Base-by-base conservation (phyloP, 92 coral and sea anemone species). In the Nematostella vectensis region DNA sequence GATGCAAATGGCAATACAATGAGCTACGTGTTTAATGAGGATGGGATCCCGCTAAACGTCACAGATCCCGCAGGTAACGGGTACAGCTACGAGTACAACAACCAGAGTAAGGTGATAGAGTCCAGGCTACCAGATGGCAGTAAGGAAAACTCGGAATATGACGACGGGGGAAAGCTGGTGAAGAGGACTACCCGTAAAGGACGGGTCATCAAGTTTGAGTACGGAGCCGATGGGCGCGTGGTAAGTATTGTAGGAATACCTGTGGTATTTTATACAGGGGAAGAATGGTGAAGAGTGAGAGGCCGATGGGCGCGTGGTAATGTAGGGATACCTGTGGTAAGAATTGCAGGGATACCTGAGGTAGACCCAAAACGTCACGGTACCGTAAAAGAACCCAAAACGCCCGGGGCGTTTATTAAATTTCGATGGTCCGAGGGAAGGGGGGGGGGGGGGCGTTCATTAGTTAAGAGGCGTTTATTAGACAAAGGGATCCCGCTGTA, bases 81-180 rank as follows among this genome's bases (percentile, higher is more conserved):
- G 27, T 83, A 78, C 45, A 68, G 68, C 39, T 61, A 67, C 12
- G 51, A 42, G 25, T 83, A 76, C 59, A 66, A 63, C 53, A 30
- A 40, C 29, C 33, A 62, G 1, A 47, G 25, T 28, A 48, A 38
- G 8, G 28, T 83, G 28, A 30, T 48, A 42, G 58, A 47, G 43
- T 73, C 75, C 30, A 77, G 47, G 27, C 76, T 79, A 47, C 85
- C 91, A 22, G 91, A 78, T 48, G 80, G 66, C 1, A 58, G 31
- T 33, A 57, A 6, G 16, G 86, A 78, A 19, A 37, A 31, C 11
- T 57, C 63, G 50, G 65, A 63, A 18, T 83, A 77, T 24, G 85
- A 77, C 25, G 24, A 25, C 1, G 21, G 12, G 4, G 67, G 63
- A 16, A 67, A 50, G 22, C 55, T 78, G 48, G 58, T 55, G 2